Evolutionary conservation across 2,888 invertebrate genomes (phyloP).

Genomic region (Craniophora ligustri): DNA sequence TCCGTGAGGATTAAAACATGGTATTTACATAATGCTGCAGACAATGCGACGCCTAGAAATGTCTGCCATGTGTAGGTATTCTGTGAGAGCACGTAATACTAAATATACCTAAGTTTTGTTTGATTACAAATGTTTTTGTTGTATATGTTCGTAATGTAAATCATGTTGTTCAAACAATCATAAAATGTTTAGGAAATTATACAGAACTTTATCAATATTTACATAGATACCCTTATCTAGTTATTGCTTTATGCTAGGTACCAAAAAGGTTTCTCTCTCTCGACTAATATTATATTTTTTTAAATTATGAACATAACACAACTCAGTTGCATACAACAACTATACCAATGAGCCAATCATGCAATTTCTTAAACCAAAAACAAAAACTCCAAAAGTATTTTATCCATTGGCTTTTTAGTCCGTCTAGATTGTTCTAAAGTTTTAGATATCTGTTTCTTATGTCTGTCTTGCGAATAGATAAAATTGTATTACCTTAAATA

Average conservation of each 20-base stretch:
- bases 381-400: too few relatives aligned
- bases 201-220: too few relatives aligned
- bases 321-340: too few relatives aligned
- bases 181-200: slow-evolving; percentile 9
- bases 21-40: slow-evolving; percentile 77
- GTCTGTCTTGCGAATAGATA: slow-evolving; percentile 40
- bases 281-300: too few relatives aligned
- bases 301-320: too few relatives aligned
- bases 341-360: too few relatives aligned
- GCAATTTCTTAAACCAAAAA: too few relatives aligned
- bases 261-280: too few relatives aligned
- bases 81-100: slow-evolving; percentile 50
- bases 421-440: slow-evolving; percentile 13
- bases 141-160: slow-evolving; percentile 13
- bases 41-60: slow-evolving; percentile 72
- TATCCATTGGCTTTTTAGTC: too few relatives aligned
- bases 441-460: slow-evolving; percentile 45
- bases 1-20: slow-evolving; percentile 72
- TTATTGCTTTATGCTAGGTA: too few relatives aligned
- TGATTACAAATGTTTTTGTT: slow-evolving; percentile 20
- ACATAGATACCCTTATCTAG: too few relatives aligned
- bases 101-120: slow-evolving; percentile 33
- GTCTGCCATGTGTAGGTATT: slow-evolving; percentile 56
- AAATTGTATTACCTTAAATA: slow-evolving; percentile 20
- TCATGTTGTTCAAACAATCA: slow-evolving; percentile 16